Evolutionary conservation across 35 echinoderm and acorn worm species (phyloP).

Genomic region (Heliocidaris tuberculata): DNA sequence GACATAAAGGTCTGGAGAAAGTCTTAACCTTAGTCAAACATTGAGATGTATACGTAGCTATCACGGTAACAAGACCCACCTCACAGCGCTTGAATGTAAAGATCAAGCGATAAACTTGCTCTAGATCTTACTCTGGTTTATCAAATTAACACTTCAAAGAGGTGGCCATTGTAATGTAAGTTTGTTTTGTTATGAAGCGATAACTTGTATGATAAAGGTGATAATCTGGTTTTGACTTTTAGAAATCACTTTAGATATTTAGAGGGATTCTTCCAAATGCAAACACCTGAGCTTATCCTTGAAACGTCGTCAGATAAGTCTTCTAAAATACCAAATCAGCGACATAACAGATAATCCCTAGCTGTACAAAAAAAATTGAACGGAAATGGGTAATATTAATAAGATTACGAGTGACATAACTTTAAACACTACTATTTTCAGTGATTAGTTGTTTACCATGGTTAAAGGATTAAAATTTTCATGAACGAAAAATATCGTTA

Average conservation of each 20-base stretch:
- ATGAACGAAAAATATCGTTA: no score
- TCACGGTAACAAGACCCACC: not conserved
- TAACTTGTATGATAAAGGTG: no score
- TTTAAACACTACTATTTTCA: no score
- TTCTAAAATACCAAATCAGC: no score
- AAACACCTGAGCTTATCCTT: not conserved
- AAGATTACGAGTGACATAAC: no score
- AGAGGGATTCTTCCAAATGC: not conserved
- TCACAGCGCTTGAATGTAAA: not conserved
- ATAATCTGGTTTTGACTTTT: no score
- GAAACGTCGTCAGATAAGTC: not conserved
- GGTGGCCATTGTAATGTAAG: not conserved
- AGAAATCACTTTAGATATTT: no score
- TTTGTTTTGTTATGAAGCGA: not conserved
- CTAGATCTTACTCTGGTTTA: not conserved
- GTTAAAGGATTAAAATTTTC: no score
- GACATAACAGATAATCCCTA: no score
- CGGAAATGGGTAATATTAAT: no score
- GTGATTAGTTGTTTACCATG: no score
- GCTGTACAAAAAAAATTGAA: no score
- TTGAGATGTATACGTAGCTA: not conserved
- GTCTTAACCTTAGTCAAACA: not conserved
- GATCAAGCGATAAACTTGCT: not conserved
- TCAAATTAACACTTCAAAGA: not conserved
- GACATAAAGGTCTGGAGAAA: not conserved